Evolutionary conservation across 2,113 vertebrate species (phyloP).

Genomic region (Lanius ludovicianus): DNA sequence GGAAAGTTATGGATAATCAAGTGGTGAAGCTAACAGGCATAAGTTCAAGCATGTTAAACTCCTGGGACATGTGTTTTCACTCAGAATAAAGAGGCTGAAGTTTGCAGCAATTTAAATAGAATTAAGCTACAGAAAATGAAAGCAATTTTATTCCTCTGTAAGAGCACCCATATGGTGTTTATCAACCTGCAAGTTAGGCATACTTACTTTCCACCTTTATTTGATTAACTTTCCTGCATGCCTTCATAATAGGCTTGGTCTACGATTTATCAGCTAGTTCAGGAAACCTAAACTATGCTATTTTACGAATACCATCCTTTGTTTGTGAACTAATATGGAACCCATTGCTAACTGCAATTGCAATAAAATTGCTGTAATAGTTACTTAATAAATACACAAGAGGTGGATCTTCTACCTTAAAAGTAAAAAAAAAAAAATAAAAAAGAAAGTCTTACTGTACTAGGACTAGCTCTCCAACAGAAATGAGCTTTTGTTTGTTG

Average conservation of each 20-base stretch:
- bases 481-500: background rate
- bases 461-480: background rate
- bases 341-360: background rate
- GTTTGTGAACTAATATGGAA: background rate
- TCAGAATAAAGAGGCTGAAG: constrained; percentile 28
- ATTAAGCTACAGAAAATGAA: constrained; percentile 55
- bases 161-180: constrained; percentile 20
- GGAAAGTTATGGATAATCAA: constrained; percentile 23
- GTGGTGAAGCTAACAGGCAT: constrained; percentile 23
- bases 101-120: constrained; percentile 58
- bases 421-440: background rate
- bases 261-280: background rate
- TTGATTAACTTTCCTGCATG: constrained; percentile 34
- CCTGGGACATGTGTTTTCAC: constrained; percentile 53
- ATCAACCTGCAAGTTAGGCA: constrained; percentile 19
- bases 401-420: background rate
- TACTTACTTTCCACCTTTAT: constrained; percentile 36
- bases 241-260: background rate
- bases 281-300: background rate
- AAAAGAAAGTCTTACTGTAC: background rate
- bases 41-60: constrained; percentile 22
- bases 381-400: background rate
- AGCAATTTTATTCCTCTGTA: constrained; percentile 12
- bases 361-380: background rate
- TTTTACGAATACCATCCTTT: background rate